These are phyloP conservation scores for Channa argus DNA, from an alignment of 2,113 vertebrate genomes.

Conservation along the genomic window DNA sequence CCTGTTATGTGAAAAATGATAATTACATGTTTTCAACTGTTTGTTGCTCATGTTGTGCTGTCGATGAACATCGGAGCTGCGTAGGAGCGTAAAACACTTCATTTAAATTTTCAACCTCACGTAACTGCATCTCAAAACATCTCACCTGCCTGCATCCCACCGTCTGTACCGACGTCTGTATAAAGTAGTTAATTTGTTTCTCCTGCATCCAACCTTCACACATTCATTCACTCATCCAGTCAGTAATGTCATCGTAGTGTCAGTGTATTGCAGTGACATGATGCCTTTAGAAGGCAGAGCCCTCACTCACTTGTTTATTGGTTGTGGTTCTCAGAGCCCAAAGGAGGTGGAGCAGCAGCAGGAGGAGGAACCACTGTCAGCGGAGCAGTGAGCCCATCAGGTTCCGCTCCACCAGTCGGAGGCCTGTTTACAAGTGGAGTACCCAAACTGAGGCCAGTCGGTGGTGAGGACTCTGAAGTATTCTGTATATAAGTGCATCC, in stretches of 20 bases:
- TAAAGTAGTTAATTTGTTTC: slow-evolving; percentile 5
- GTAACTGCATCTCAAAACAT: background rate
- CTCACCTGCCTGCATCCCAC: background rate
- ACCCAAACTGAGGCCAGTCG: slow-evolving; percentile 89
- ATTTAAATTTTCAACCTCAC: slow-evolving; percentile 8
- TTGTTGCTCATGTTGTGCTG: slow-evolving; percentile 41
- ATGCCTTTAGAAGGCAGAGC: background rate
- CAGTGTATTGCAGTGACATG: slow-evolving; percentile 28
- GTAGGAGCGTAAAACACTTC: slow-evolving; percentile 51
- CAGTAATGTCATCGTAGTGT: slow-evolving; percentile 40
- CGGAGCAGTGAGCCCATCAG: slow-evolving; percentile 74
- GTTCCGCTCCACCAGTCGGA: slow-evolving; percentile 82
- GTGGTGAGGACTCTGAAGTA: slow-evolving; percentile 71
- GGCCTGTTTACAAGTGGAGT: slow-evolving; percentile 89
- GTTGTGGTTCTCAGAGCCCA: slow-evolving; percentile 75
- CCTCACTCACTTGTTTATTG: slow-evolving; percentile 45
- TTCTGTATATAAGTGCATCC: no score
- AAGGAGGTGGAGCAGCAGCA: slow-evolving; percentile 72
- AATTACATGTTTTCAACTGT: slow-evolving; percentile 39
- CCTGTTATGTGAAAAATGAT: background rate
- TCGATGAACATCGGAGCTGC: slow-evolving; percentile 57
- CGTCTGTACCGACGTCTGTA: no score
- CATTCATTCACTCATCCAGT: slow-evolving; percentile 1
- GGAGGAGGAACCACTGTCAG: slow-evolving; percentile 65
- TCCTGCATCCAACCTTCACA: slow-evolving; percentile 14